These are phyloP conservation scores for Clarias gariepinus DNA, from an alignment of 2,113 vertebrate species.

Conservation along the genomic window DNA sequence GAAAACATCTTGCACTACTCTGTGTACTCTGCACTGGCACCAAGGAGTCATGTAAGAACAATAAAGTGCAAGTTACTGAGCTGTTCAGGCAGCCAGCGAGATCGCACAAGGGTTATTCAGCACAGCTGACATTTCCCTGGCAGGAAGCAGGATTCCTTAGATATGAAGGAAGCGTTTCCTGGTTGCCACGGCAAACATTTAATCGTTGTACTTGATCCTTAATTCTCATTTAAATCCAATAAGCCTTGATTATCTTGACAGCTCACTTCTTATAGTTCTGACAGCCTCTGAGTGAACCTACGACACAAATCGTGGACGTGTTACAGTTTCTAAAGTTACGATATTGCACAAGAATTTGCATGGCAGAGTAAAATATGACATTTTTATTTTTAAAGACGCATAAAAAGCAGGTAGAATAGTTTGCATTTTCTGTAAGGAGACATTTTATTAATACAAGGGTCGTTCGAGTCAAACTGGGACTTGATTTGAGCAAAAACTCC, in stretches of 20 bases:
- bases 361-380: background rate
- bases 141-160: conserved; percentile 64
- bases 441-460: background rate
- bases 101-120: conserved; percentile 60
- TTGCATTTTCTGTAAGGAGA: background rate
- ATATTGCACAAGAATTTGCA: too few species aligned
- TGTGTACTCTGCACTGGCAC: background rate
- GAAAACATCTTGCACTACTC: background rate
- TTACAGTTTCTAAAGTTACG: background rate
- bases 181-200: conserved; percentile 49
- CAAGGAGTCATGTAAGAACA: conserved; percentile 27
- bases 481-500: too few species aligned
- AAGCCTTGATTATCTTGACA: background rate
- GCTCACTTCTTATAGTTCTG: background rate
- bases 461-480: too few species aligned
- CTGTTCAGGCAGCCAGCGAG: conserved; percentile 53
- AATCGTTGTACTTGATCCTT: background rate
- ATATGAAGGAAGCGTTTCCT: conserved; percentile 61
- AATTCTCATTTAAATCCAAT: background rate
- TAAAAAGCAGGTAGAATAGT: background rate
- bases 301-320: background rate
- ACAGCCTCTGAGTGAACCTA: background rate
- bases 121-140: conserved; percentile 68
- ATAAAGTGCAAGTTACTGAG: conserved; percentile 60
- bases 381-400: background rate